Evolutionary conservation across 2,888 invertebrate species (phyloP), one percentile per base, ranked within the genome.

Genomic region (Phorcus lineatus): DNA sequence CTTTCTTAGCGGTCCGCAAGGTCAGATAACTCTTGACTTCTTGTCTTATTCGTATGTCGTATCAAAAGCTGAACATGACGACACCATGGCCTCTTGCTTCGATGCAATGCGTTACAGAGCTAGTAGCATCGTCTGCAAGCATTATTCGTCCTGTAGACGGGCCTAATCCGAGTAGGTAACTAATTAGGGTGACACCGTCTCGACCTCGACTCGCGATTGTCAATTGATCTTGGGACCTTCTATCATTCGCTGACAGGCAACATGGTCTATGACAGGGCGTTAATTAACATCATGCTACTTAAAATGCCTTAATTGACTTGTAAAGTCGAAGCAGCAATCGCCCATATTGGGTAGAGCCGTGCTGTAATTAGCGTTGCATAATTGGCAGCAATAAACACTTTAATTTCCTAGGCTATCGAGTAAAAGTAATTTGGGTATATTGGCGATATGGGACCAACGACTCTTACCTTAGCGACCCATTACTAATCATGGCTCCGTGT

Each of bases 331-430:
- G 24, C 28, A 28, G 13, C 62, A 62, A 28, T 62, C 62, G 28
- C 28, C 62, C 62, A 28, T 62, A 62, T 62, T 62, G 62, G 47
- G 24, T 62, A 22, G 9, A 62, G 62, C 62, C 13, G 28, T 62
- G 24, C 62, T 28, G 62, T 62, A 62, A 62, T 62, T 62, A 62
- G 62, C 28, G 62, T 62, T 62, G 62, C 62, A 62, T 62, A 62
- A 62, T 62, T 62, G 28, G n/a, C 28, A 62, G 62, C 28, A 62
- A 62, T 62, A 62, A 62, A 62, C 62, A 62, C 62, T 62, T 62
- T 62, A 62, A 62, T 62, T 62, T 62, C 28, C 28, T 28, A 62
- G 62, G 62, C 62, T 62, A 62, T 62, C 24, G 24, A 62, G 28
- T 28, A 28, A 62, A 62, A 62, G 62, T 62, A 62, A 62, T 62